Evolutionary conservation across 2,888 invertebrate genomes (phyloP).

Genomic region (Xylocampa areola): DNA sequence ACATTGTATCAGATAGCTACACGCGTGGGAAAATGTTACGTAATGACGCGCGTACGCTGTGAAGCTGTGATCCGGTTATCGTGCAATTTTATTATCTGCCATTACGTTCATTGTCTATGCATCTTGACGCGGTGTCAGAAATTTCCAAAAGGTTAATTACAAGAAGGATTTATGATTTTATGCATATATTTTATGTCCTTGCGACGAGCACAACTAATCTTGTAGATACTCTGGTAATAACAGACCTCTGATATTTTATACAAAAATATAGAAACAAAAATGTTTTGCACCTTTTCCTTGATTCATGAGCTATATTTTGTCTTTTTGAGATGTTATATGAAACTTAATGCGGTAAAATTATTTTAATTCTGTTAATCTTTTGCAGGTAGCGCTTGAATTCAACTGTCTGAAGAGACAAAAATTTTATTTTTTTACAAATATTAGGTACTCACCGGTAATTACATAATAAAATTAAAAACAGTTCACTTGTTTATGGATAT

Average conservation of each 20-base stretch:
- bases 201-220: too few species aligned
- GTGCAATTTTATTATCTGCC: background rate
- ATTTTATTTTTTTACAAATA: background rate
- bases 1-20: constrained; percentile 45
- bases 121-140: constrained; percentile 3
- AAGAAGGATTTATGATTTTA: background rate
- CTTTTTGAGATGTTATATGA: too few species aligned
- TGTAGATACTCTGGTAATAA: too few species aligned
- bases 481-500: constrained; percentile 1
- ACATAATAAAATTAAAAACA: constrained; percentile 9
- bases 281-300: too few species aligned
- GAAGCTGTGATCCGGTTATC: too few species aligned
- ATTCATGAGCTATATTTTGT: too few species aligned
- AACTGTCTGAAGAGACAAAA: background rate
- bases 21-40: constrained; percentile 45
- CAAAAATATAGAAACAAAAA: too few species aligned
- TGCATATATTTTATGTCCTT: constrained; percentile 1
- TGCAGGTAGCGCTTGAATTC: constrained; percentile 1
- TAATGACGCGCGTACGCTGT: constrained; percentile 23
- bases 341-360: too few species aligned
- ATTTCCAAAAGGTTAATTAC: background rate
- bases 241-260: too few species aligned
- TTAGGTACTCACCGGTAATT: background rate
- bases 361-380: too few species aligned
- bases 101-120: constrained; percentile 11